Evolutionary conservation across 1,140 invertebrate genomes (phyloP).

Genomic region (Cydia fagiglandana): DNA sequence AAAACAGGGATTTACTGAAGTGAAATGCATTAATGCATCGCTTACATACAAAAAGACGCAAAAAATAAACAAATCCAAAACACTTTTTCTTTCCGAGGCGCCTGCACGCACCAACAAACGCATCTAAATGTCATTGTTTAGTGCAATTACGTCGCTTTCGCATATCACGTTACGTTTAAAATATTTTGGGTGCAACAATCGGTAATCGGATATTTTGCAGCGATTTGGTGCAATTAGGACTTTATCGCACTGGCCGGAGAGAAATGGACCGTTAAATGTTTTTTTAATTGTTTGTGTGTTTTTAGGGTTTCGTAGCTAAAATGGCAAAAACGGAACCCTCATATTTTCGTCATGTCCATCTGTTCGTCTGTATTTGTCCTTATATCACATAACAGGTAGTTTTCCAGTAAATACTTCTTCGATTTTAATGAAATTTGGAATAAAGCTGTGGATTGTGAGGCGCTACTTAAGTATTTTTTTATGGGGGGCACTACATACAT

Average conservation of each 20-base stretch:
- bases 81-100: conserved; percentile 4
- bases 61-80: conserved; percentile 23
- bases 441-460: too few relatives aligned
- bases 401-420: too few relatives aligned
- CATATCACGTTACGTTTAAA: conserved; percentile 53
- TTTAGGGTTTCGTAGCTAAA: not conserved
- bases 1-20: conserved; percentile 37
- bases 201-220: conserved; percentile 54
- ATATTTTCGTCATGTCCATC: too few relatives aligned
- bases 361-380: too few relatives aligned
- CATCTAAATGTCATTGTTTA: conserved; percentile 53
- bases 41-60: conserved; percentile 20
- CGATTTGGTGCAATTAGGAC: conserved; percentile 45
- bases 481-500: too few relatives aligned
- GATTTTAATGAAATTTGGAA: too few relatives aligned
- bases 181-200: conserved; percentile 51
- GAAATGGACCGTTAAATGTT: conserved; percentile 27
- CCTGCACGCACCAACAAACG: conserved; percentile 23
- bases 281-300: conserved; percentile 4
- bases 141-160: conserved; percentile 53
- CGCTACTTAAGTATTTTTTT: too few relatives aligned
- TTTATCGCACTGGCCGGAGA: conserved; percentile 27
- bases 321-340: too few relatives aligned
- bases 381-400: too few relatives aligned
- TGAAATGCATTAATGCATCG: not conserved